Evolutionary conservation across 2,888 invertebrate species (phyloP), one percentile per base, ranked within the genome.

Genomic region (Heteromyza rotundicornis): DNA sequence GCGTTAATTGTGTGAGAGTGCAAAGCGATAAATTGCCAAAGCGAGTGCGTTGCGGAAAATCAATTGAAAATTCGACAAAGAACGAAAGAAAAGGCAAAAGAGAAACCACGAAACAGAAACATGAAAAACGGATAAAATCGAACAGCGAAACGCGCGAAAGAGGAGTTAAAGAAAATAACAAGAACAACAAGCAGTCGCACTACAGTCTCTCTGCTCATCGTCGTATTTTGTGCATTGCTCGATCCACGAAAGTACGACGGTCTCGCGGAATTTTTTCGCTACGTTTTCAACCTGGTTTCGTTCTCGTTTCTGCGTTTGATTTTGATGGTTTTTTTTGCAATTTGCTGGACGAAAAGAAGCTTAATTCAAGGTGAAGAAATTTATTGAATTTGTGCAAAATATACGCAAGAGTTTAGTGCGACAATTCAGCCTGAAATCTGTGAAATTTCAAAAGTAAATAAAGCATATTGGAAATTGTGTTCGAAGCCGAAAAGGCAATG

Each of bases 311-410:
- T 40, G 10, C 5, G 40, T 66, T 64, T 68, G 62, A 68, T 64
- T 63, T 65, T 64, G 64, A 67, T 62, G 61, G 62, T 62, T 62
- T 62, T 54, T 62, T 64, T 60, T 64, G 65, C 64, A 61, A 66
- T n/a, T n/a, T n/a, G n/a, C n/a, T n/a, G 65, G 59, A 66, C 59
- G 66, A 65, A 68, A 63, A 57, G 63, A 63, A 63, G 66, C 66
- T 47, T 58, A 63, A 67, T 68, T 67, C 67, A 68, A 67, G 68
- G 67, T 67, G 67, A 68, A 68, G n/a, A 68, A 68, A 55, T 50
- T 40, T n/a, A 3, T 40, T 40, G 12, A 47, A 47, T 47, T 47
- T 47, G 5, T 19, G 20, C 47, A 47, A 47, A 47, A 47, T 47
- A 19, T 47, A 47, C 20, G 20, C 47, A 47, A 20, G 19, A 40